A percentile compares a stretch with the other conserved stretches of the same genome.
Conservation (phyloP, 2,113 vertebrate species). For the Anolis carolinensis region DNA sequence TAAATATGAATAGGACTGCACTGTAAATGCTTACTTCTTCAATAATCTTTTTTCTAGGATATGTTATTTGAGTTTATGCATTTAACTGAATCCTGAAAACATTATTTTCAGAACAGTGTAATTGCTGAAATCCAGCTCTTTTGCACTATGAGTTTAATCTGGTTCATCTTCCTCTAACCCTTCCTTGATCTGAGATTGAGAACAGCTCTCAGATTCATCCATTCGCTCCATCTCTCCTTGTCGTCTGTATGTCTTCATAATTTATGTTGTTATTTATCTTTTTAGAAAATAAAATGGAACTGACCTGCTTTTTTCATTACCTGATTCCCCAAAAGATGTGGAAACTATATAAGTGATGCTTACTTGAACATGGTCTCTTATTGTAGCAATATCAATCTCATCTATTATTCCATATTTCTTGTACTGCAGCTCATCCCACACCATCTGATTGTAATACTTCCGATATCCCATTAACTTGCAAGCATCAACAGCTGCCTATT, state of each 20-base stretch:
- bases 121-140: neutral
- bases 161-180: too few species aligned
- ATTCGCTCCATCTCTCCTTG: too few species aligned
- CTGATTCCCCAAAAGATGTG: neutral
- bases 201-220: too few species aligned
- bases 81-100: slow-evolving; percentile 1
- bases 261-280: too few species aligned
- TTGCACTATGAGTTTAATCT: neutral
- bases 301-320: neutral
- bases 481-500: slow-evolving; percentile 68
- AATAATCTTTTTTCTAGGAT: neutral
- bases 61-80: neutral
- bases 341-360: slow-evolving; percentile 33
- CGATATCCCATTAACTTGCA: slow-evolving; percentile 68
- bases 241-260: too few species aligned
- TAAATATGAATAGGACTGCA: neutral
- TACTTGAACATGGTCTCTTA: slow-evolving; percentile 75
- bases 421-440: slow-evolving; percentile 56
- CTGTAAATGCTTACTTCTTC: neutral
- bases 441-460: slow-evolving; percentile 64
- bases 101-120: slow-evolving; percentile 2
- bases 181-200: too few species aligned
- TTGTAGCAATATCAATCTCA: slow-evolving; percentile 64
- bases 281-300: too few species aligned
- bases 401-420: slow-evolving; percentile 61